Evolutionary conservation across 2,113 vertebrate species (phyloP).

Genomic region (Delphinapterus leucas): DNA sequence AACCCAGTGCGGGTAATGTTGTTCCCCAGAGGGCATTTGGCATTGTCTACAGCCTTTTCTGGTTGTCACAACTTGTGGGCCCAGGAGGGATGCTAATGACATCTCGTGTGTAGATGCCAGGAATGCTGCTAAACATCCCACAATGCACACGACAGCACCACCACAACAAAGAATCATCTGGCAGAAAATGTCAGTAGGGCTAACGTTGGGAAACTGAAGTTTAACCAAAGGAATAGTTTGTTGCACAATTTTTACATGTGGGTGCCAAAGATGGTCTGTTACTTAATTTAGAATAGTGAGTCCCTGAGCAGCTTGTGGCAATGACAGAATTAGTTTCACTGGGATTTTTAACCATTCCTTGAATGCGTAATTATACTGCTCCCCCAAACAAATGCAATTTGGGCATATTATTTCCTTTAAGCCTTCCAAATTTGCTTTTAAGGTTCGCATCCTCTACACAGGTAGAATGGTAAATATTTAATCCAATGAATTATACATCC

Average conservation of each 20-base stretch:
- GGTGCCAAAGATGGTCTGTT: background rate
- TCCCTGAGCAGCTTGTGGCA: background rate
- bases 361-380: background rate
- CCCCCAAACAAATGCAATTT: background rate
- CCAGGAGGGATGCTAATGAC: background rate
- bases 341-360: constrained; percentile 13
- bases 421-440: constrained; percentile 7
- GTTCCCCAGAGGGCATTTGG: background rate
- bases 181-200: background rate
- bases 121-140: background rate
- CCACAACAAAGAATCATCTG: background rate
- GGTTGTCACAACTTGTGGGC: background rate
- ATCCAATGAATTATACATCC: background rate
- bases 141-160: too few relatives aligned
- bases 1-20: background rate
- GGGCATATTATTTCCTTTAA: background rate
- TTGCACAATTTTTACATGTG: background rate
- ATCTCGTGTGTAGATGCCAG: background rate
- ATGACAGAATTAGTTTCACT: background rate
- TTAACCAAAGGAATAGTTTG: background rate
- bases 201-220: background rate
- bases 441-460: background rate
- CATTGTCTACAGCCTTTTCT: background rate
- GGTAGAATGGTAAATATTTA: background rate
- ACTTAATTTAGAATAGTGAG: background rate